These are phyloP conservation scores for Heliocidaris tuberculata DNA, from an alignment of 35 echinoderm and acorn worm species.

Conservation along the genomic window DNA sequence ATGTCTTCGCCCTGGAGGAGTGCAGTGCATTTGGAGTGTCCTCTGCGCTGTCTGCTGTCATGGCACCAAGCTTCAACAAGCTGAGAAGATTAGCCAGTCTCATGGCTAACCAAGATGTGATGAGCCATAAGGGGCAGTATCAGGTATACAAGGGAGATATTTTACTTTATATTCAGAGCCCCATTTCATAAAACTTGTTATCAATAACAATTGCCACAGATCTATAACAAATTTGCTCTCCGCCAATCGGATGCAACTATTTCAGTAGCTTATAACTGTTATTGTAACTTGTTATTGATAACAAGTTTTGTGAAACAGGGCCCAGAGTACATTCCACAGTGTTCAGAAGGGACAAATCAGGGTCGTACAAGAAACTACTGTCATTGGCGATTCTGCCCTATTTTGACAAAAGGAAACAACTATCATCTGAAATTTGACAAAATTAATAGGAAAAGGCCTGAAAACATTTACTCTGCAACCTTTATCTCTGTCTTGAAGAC, in stretches of 20 bases:
- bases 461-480: too few relatives aligned
- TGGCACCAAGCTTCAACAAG: slow-evolving; percentile 54
- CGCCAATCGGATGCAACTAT: too few relatives aligned
- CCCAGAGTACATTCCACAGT: background rate
- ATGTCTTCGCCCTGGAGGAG: slow-evolving; percentile 50
- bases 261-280: too few relatives aligned
- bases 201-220: too few relatives aligned
- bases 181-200: too few relatives aligned
- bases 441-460: too few relatives aligned
- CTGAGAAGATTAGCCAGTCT: slow-evolving; percentile 31
- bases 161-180: background rate
- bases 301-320: too few relatives aligned
- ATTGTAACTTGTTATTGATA: too few relatives aligned
- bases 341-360: background rate
- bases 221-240: too few relatives aligned
- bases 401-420: background rate
- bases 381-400: too few relatives aligned
- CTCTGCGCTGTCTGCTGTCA: background rate
- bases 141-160: slow-evolving; percentile 35
- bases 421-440: too few relatives aligned
- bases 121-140: slow-evolving; percentile 63
- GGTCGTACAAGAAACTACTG: background rate
- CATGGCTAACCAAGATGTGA: slow-evolving; percentile 42
- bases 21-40: slow-evolving; percentile 57
- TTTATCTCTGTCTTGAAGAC: too few relatives aligned